Percentiles rank a stretch among this genome's conserved stretches.
These are phyloP conservation scores for Branchinecta lynchi DNA, from an alignment of 1,140 invertebrate genomes.

Conservation along the genomic window DNA sequence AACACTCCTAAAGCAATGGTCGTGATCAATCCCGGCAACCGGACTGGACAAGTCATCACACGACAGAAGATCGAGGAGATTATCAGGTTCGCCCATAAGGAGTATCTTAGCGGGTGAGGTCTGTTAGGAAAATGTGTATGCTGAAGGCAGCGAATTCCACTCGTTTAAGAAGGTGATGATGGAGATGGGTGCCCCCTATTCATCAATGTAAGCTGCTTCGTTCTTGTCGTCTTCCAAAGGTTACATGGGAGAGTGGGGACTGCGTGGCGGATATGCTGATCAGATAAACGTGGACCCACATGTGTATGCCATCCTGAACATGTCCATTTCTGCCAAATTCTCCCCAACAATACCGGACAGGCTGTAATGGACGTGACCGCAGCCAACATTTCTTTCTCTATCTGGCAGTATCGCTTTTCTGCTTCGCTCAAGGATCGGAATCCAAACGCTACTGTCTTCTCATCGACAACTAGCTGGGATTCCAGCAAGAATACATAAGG, in stretches of 20 bases:
- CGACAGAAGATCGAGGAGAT: conserved; percentile 77
- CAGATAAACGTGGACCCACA: conserved; percentile 67
- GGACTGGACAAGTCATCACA: conserved; percentile 73
- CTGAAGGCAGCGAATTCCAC: conserved; percentile 64
- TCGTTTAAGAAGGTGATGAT: conserved; percentile 85
- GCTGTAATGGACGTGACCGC: conserved; percentile 44
- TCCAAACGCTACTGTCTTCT: conserved; percentile 9
- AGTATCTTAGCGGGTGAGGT: conserved; percentile 56
- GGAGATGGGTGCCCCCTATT: conserved; percentile 76
- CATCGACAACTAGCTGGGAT: conserved; percentile 1
- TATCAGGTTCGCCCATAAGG: conserved; percentile 77
- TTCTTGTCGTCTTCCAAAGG: conserved; percentile 91
- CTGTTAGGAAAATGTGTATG: conserved; percentile 89
- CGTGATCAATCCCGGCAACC: conserved; percentile 97
- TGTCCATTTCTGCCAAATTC: conserved; percentile 84
- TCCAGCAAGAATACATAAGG: too few relatives aligned
- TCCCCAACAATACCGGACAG: conserved; percentile 83
- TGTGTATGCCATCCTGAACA: conserved; percentile 71
- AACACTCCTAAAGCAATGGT: conserved; percentile 72
- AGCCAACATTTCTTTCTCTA: conserved; percentile 2
- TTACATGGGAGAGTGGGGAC: conserved; percentile 78
- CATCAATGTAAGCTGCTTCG: conserved; percentile 69
- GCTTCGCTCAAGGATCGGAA: neutral
- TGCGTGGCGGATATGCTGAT: conserved; percentile 86
- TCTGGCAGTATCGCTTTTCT: neutral